phyloP scores from a whole-genome alignment of 2,888 invertebrate species.

The Vesta saturnalis region DNA sequence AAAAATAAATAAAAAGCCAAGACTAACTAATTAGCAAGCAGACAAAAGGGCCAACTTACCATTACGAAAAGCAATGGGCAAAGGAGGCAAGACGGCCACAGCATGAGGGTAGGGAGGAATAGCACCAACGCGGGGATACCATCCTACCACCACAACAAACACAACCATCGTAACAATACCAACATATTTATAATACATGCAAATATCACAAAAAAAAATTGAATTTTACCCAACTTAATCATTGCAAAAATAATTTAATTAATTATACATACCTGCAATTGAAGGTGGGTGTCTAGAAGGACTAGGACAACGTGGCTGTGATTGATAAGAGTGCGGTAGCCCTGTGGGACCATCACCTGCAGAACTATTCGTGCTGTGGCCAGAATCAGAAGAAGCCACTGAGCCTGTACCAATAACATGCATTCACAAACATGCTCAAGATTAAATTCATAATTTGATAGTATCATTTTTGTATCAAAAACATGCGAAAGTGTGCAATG shows the following conservation, averaged over 20 bases:
- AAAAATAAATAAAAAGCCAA: conserved; percentile 4
- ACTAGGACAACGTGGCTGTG: conserved; percentile 56
- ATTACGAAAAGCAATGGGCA: conserved; percentile 63
- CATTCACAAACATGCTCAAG: conserved; percentile 49
- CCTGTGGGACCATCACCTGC: conserved; percentile 67
- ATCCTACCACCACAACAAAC: conserved; percentile 58
- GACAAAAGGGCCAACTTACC: conserved; percentile 52
- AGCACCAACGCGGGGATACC: conserved; percentile 60
- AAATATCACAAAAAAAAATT: too few relatives aligned
- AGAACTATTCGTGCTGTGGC: conserved; percentile 80
- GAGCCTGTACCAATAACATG: conserved; percentile 70
- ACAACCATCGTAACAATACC: conserved; percentile 37
- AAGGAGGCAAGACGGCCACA: conserved; percentile 71
- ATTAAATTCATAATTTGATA: conserved; percentile 19
- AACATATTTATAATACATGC: conserved; percentile 9
- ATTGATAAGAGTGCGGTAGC: conserved; percentile 57
- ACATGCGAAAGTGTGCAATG: conserved; percentile 6
- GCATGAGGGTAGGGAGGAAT: conserved; percentile 66
- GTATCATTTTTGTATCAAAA: conserved; percentile 4
- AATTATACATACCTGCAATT: conserved; percentile 55
- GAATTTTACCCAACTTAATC: neutral
- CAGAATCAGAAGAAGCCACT: conserved; percentile 92
- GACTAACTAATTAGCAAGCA: conserved; percentile 16
- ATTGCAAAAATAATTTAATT: neutral
- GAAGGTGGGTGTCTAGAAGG: conserved; percentile 58